Base-by-base conservation (phyloP, 92 coral and sea anemone genomes). In the Ricordea florida region DNA sequence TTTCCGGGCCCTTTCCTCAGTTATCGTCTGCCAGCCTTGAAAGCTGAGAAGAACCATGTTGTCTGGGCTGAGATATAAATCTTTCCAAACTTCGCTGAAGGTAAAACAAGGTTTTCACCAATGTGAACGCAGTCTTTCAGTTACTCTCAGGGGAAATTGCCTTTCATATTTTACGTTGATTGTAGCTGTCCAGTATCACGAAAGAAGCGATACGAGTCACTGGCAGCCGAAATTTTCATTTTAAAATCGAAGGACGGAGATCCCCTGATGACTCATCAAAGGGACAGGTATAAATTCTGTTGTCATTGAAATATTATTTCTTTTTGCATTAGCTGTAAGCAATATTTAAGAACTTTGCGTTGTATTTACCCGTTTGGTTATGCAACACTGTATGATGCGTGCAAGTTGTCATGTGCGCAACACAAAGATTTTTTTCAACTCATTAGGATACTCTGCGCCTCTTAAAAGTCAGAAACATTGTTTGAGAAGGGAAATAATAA, bases 211-310 rank as follows among this genome's bases (percentile, higher is more conserved):
- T 67, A 49, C 58, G 85, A 57, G 79, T 78, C 0, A 64, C 88
- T 28, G 78, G 93, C 18, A 72, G 93, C 43, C 69, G 96, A 5
- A 61, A 76, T 32, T 91, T 91, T 50, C 97, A 91, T 56, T 91
- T 91, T 79, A 91, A 72, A 62, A 51, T 87, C 49, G 97, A 83
- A 58, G 97, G 97, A 22, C 67, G 93, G 40, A 74, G 83, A 46
- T 53, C 90, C 1, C 80, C 83, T 60, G 93, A 91, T 62, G 87
- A 84, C 13, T 87, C 93, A 26, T 55, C 93, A 9, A 91, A 91
- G 62, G 72, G 86, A 49, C 89, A 91, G 92, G 97, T 91, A 93
- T 46, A 17, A 14, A 8, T 38, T 30, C 7, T 5, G 10, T 69
- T 14, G 4, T 46, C 10, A n/a, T 28, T 40, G 15, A 25, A n/a